phyloP scores from a whole-genome alignment of 2,888 invertebrate species.

The Hydrotaea cyrtoneurina region DNA sequence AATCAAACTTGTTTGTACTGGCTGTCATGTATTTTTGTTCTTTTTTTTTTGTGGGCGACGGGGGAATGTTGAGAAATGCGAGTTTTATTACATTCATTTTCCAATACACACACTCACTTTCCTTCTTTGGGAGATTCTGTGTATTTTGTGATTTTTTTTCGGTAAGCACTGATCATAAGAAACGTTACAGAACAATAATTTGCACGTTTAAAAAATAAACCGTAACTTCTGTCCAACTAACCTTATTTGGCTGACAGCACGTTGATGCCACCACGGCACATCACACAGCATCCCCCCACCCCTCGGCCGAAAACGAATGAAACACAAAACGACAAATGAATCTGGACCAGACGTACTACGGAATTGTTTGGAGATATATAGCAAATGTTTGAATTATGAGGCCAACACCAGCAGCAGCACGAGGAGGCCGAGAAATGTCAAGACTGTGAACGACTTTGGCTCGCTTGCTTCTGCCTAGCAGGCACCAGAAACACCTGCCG shows the following conservation, averaged over 20 bases:
- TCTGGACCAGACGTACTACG: not conserved
- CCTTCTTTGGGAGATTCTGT: not conserved
- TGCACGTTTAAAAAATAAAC: constrained; percentile 5
- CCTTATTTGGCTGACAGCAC: constrained; percentile 56
- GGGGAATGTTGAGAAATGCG: not conserved
- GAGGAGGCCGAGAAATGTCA: not conserved
- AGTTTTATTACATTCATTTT: constrained; percentile 1
- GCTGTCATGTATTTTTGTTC: not conserved
- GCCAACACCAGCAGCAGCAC: constrained; percentile 20
- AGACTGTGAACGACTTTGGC: not conserved
- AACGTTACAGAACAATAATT: constrained; percentile 24
- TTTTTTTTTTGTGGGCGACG: no score
- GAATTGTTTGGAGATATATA: constrained; percentile 34
- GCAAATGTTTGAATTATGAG: constrained; percentile 46
- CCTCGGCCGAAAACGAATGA: not conserved
- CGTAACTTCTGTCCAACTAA: constrained; percentile 44
- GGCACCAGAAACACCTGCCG: constrained; percentile 12
- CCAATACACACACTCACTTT: no score
- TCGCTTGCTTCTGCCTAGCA: not conserved
- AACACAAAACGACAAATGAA: not conserved
- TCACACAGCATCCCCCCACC: constrained; percentile 3
- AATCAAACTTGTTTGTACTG: no score
- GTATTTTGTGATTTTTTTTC: not conserved
- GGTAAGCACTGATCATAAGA: not conserved
- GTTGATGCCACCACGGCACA: constrained; percentile 11